phyloP scores from a whole-genome alignment of 92 coral and sea anemone genomes.

The Zoanthus gigantus region DNA sequence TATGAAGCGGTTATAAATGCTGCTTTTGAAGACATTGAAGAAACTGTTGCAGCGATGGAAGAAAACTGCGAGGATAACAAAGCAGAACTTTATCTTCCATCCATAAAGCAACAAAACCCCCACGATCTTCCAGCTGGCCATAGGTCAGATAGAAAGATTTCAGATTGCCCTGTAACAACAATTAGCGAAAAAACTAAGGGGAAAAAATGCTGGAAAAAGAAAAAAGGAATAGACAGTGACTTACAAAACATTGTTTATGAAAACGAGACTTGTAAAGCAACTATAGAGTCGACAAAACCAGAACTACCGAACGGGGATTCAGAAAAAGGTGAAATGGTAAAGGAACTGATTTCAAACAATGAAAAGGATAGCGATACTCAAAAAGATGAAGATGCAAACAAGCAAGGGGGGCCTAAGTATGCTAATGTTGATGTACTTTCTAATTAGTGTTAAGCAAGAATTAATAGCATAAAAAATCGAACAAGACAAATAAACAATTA shows the following conservation, averaged over 20 bases:
- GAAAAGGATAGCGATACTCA: background rate
- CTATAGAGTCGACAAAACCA: no score
- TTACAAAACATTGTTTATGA: background rate
- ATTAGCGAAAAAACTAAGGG: background rate
- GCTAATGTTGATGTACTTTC: no score
- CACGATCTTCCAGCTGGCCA: background rate
- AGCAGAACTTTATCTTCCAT: background rate
- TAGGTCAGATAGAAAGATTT: background rate
- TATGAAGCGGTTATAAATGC: no score
- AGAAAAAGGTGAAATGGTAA: background rate
- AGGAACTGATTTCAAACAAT: background rate
- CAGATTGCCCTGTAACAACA: background rate
- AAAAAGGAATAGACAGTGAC: background rate
- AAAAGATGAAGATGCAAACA: background rate
- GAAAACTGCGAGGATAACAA: background rate
- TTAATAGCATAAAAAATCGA: no score
- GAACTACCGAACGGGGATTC: background rate
- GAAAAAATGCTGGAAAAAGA: background rate
- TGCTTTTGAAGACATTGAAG: background rate
- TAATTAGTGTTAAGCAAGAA: no score
- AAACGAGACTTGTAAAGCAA: background rate
- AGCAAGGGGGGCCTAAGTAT: background rate
- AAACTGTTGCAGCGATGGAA: background rate
- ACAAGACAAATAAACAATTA: no score
- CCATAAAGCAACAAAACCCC: background rate